Evolutionary conservation across 2,113 vertebrate genomes (phyloP), one percentile per base, ranked within the genome.

Genomic region (Sturnus vulgaris): DNA sequence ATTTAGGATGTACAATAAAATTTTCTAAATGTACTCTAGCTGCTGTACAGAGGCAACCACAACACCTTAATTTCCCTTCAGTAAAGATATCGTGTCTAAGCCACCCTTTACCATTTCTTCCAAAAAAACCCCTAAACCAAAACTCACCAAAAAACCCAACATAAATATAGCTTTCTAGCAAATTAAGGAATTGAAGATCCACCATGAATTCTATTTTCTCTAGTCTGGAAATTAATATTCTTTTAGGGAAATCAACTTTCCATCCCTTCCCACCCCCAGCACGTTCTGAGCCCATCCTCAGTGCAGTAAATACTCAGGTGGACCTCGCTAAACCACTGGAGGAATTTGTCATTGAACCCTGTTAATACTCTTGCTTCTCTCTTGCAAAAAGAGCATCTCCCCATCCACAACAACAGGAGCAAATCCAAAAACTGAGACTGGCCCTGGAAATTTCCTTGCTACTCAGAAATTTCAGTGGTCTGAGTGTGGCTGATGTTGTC

Each of bases 21-120:
- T 42, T 88, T 81, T 76, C 75, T 81, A 88, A 90, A 88, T 28
- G n/a, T 60, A 42, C 18, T 60, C 91, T 82, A 81, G 69, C 39
- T 80, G 70, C 80, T 65, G 31, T 53, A 65, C 35, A 64, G 73
- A 85, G 44, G 31, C 73, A 92, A 94, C 40, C 64, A 61, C 28
- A 56, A n/a, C 47, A 82, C 11, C 28, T 61, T 73, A 5, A 73
- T 60, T 91, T 88, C 53, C 70, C 44, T 37, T 55, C 75, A 78
- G 39, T 50, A 55, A 65, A 75, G 44, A 44, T 37, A 13, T 3
- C 3, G 1, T 50, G 4, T 20, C 46, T 69, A 71, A 95, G 65
- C 15, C 7, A 73, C 17, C 3, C 46, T 63, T 63, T 39, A 30
- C 11, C 15, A 16, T n/a, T 66, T 25, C 56, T 57, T 61, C 9